These are phyloP conservation scores for Apogon talboti DNA, from an alignment of 2,797 vertebrate species.

Conservation along the genomic window DNA sequence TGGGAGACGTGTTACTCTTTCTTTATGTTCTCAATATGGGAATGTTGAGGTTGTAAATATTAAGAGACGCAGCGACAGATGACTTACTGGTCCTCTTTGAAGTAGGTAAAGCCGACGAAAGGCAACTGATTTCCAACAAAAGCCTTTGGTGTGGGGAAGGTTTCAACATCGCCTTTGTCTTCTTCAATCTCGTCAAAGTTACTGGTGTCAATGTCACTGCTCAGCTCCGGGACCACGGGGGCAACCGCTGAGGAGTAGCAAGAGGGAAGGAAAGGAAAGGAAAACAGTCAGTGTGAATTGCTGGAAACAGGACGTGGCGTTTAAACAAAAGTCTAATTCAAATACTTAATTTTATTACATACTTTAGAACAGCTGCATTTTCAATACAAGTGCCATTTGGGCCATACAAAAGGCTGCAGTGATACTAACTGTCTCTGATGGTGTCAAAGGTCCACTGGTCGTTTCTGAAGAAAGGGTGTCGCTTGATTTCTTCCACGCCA, in stretches of 20 bases:
- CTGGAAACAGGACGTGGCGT: slow-evolving; percentile 21
- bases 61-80: background rate
- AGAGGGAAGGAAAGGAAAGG: slow-evolving; percentile 8
- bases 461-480: slow-evolving; percentile 95
- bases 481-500: slow-evolving; percentile 97
- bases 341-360: slow-evolving; percentile 9
- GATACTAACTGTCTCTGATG: slow-evolving; percentile 94
- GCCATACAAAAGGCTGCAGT: background rate
- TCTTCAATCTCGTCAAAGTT: slow-evolving; percentile 99
- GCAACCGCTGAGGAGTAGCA: slow-evolving; percentile 86
- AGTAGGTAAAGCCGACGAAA: slow-evolving; percentile 98
- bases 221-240: slow-evolving; percentile 96
- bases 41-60: slow-evolving; percentile 8
- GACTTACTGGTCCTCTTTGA: slow-evolving; percentile 96
- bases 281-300: background rate
- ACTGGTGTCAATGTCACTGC: slow-evolving; percentile 98
- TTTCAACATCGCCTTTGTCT: slow-evolving; percentile 96
- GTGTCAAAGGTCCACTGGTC: slow-evolving; percentile 98
- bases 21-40: background rate
- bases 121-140: slow-evolving; percentile 98
- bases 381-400: background rate
- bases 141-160: slow-evolving; percentile 96
- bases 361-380: background rate
- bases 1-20: slow-evolving; percentile 3
- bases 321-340: slow-evolving; percentile 16